A percentile compares a stretch with the other conserved stretches of the same genome.
Evolutionary conservation across 2,888 invertebrate genomes (phyloP).

Genomic region (Phasia obesa): DNA sequence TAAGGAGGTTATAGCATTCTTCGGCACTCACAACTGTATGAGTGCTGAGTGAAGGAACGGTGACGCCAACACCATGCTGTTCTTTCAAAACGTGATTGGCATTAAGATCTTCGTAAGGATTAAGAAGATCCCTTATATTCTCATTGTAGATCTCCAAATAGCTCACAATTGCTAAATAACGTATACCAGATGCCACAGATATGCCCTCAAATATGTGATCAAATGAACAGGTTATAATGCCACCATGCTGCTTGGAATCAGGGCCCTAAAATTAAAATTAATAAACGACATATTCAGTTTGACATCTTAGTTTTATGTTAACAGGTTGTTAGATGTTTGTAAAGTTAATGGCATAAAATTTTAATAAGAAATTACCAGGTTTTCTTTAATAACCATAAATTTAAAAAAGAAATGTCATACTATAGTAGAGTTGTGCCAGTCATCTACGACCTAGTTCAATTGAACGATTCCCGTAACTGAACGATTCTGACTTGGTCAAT

Average conservation of each 20-base stretch:
- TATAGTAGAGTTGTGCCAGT: too few relatives aligned
- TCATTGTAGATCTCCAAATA: constrained; percentile 98
- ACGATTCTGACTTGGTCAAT: too few relatives aligned
- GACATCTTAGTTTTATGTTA: too few relatives aligned
- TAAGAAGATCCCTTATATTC: constrained; percentile 93
- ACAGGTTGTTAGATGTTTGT: too few relatives aligned
- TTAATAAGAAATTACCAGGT: too few relatives aligned
- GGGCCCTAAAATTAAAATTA: constrained; percentile 64
- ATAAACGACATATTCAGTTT: neutral
- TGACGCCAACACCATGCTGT: constrained; percentile 83
- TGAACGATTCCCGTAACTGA: too few relatives aligned
- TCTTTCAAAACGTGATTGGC: constrained; percentile 83
- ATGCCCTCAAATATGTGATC: constrained; percentile 95
- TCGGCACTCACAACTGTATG: constrained; percentile 90
- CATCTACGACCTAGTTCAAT: too few relatives aligned
- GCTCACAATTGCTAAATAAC: constrained; percentile 84
- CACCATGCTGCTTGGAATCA: constrained; percentile 74
- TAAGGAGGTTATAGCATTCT: constrained; percentile 90
- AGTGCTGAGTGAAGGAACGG: constrained; percentile 85
- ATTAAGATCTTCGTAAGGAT: constrained; percentile 84
- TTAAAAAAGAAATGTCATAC: too few relatives aligned
- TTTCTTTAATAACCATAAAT: too few relatives aligned
- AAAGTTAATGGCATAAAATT: too few relatives aligned
- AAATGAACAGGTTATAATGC: constrained; percentile 90
- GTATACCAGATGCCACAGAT: constrained; percentile 87